Evolutionary conservation across 2,888 invertebrate species (phyloP).

Genomic region (Tromatobia lineatoria): DNA sequence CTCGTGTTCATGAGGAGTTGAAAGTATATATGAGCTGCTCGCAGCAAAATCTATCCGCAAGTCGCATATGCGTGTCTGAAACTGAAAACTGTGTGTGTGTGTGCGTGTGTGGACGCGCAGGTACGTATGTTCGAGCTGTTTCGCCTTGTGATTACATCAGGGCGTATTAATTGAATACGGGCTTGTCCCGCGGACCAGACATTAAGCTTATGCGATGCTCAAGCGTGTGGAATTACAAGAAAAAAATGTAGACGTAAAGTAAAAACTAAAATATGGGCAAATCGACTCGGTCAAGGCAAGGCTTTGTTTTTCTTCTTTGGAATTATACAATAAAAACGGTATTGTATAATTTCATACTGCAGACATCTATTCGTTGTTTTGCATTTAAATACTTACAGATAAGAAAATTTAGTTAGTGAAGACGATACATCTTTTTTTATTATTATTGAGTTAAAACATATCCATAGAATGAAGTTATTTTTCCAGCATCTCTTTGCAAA

Average conservation of each 20-base stretch:
- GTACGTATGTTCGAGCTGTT: constrained; percentile 72
- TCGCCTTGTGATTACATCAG: constrained; percentile 76
- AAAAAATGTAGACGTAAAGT: constrained; percentile 1
- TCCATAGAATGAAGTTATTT: too few relatives aligned
- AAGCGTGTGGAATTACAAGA: constrained; percentile 15
- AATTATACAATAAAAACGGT: background rate
- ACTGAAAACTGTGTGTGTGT: constrained; percentile 35
- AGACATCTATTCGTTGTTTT: background rate
- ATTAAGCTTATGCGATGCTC: constrained; percentile 50
- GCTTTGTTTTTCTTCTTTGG: background rate
- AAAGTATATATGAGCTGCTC: constrained; percentile 49
- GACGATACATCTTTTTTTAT: too few relatives aligned
- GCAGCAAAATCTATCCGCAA: constrained; percentile 70
- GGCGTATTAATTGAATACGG: constrained; percentile 81
- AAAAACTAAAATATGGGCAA: constrained; percentile 14
- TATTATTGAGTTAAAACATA: background rate
- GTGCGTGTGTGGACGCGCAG: background rate
- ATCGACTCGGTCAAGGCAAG: background rate
- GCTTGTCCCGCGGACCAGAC: constrained; percentile 62
- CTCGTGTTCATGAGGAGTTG: constrained; percentile 50
- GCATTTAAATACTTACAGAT: background rate
- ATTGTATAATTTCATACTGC: constrained; percentile 51
- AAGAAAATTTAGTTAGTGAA: background rate
- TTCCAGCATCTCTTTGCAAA: too few relatives aligned
- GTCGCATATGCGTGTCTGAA: constrained; percentile 50